Evolutionary conservation across 2,888 invertebrate species (phyloP).

Genomic region (Machimus rusticus): DNA sequence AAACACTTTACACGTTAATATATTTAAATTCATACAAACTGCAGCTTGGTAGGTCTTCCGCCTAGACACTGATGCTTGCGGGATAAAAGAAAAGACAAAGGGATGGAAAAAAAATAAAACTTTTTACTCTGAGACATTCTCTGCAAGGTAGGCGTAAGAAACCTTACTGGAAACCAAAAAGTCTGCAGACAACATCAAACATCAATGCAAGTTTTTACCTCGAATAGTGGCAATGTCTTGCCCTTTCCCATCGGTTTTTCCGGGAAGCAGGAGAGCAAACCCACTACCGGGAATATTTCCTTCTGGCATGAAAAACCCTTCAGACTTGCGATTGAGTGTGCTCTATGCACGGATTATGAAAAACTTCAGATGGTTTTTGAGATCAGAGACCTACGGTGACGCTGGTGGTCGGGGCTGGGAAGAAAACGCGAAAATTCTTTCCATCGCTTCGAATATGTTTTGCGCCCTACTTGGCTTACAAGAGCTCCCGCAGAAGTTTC

Average conservation of each 20-base stretch:
- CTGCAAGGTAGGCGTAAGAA: neutral
- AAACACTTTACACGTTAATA: neutral
- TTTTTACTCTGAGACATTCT: neutral
- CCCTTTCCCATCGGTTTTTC: neutral
- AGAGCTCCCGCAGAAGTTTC: neutral
- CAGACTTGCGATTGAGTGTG: neutral
- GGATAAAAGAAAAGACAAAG: neutral
- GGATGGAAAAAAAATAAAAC: neutral
- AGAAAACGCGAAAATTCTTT: neutral
- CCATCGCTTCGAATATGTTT: neutral
- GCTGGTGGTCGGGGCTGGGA: neutral
- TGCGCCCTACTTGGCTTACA: neutral
- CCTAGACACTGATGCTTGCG: neutral
- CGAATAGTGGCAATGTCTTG: neutral
- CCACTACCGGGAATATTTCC: neutral
- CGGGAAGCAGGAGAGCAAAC: neutral
- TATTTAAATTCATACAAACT: neutral
- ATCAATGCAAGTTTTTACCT: neutral
- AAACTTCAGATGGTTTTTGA: neutral
- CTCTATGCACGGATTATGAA: neutral
- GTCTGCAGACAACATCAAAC: neutral
- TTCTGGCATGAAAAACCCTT: neutral
- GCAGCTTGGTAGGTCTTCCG: neutral
- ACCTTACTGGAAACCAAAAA: neutral
- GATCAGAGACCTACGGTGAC: neutral